phyloP scores from a whole-genome alignment of 2,797 vertebrate genomes.

The Margarornis squamiger region DNA sequence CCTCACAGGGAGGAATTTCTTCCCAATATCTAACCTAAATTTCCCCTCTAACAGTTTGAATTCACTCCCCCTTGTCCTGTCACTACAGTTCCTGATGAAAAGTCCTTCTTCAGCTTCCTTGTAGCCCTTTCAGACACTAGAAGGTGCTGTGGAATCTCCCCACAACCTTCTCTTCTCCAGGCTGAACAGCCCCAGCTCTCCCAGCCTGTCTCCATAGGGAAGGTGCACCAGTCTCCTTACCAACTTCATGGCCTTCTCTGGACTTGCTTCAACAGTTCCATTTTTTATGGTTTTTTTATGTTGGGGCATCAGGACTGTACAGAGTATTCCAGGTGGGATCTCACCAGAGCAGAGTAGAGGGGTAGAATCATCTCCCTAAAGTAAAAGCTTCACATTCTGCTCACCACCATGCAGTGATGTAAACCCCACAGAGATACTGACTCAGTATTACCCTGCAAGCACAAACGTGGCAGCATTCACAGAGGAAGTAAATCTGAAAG shows the following conservation, averaged over 20 bases:
- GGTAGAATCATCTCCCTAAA: not conserved
- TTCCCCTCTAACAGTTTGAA: not conserved
- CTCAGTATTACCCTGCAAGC: not conserved
- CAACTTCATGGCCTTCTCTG: not conserved
- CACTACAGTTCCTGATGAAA: not conserved
- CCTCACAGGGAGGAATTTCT: not conserved
- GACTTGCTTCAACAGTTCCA: not conserved
- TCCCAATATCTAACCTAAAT: not conserved
- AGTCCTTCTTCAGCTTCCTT: not conserved
- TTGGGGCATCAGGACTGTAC: not conserved
- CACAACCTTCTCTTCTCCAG: not conserved
- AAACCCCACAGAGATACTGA: not conserved
- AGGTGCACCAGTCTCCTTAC: not conserved
- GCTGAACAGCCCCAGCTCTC: not conserved
- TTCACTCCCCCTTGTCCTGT: not conserved
- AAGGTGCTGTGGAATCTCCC: too few relatives aligned
- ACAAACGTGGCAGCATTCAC: not conserved
- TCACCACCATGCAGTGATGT: not conserved
- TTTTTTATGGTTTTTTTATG: not conserved
- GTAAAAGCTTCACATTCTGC: not conserved
- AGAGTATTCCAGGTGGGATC: not conserved
- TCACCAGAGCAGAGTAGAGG: not conserved
- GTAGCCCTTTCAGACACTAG: too few relatives aligned
- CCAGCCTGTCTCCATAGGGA: not conserved
- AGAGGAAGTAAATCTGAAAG: not conserved